A percentile compares a stretch with the other conserved stretches of the same genome.
Conservation (phyloP, 2,797 vertebrate species). For the Loris lydekkerianus region DNA sequence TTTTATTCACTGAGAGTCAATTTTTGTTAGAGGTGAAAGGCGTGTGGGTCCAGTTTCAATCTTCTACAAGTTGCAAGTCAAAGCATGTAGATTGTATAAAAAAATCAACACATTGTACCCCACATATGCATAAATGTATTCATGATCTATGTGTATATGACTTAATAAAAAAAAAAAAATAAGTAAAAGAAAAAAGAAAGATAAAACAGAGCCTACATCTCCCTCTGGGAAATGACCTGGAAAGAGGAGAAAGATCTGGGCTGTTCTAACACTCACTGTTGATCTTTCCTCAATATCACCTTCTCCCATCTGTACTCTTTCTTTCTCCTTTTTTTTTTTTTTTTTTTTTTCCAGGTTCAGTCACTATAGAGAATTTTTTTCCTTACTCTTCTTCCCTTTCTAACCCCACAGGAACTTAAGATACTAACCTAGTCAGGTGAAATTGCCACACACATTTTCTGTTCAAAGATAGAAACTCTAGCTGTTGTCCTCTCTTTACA, state of each 20-base stretch:
- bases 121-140: too few species aligned
- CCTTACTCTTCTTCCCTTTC: background rate
- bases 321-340: background rate
- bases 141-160: too few species aligned
- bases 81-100: too few species aligned
- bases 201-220: too few species aligned
- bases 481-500: background rate
- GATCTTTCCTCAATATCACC: background rate
- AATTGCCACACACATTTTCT: background rate
- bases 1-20: too few species aligned
- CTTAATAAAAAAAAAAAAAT: too few species aligned
- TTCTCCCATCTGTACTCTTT: background rate
- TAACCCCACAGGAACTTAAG: background rate
- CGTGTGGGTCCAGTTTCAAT: too few species aligned
- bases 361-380: background rate
- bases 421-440: background rate
- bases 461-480: slow-evolving; percentile 21
- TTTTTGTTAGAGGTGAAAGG: too few species aligned
- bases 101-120: too few species aligned
- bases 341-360: background rate
- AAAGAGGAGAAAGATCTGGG: background rate
- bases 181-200: too few species aligned
- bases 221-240: background rate
- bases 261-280: background rate
- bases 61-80: too few species aligned